Base-by-base conservation (phyloP, 2,797 vertebrate species). In the Karalla daura region DNA sequence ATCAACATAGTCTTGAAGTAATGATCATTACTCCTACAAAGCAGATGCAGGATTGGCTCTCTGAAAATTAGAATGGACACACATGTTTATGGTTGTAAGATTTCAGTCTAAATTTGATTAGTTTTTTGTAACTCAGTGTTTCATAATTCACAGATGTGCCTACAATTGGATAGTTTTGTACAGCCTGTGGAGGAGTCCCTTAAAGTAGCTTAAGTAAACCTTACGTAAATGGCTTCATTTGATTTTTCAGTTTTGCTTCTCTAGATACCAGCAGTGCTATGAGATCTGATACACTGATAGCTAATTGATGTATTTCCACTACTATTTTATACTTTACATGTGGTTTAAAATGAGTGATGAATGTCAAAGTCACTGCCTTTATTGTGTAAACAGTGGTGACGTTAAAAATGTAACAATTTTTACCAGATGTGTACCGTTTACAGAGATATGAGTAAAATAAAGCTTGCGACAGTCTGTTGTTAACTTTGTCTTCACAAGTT, bases 131-230 rank as follows among this genome's bases (percentile, higher is more conserved):
- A 36, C 15, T 37, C 14, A 47, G 60, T 7, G 1, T 72, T 76
- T 78, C 18, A 47, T 25, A 56, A 63, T 52, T 86, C 79, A 81
- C 74, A 40, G 33, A 63, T 70, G 86, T 89, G 86, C 86, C 86
- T 89, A 5, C 44, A 60, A 23, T 14, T 67, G 24, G 51, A 60
- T 27, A 36, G 35, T 50, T 30, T 11, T 30, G 21, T 15, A 24
- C n/a, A 59, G 37, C 53, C 20, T 6, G 47, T 40, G 32, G 40
- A 58, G 17, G 18, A 64, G 47, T 36, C 13, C 15, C 6, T 72
- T 33, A 23, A 18, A 68, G 28, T 43, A 18, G 56, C 60, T 7
- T 24, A 23, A 41, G 69, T 46, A 17, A 1, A 49, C 11, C 33
- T 20, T 49, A 28, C 58, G 1, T 24, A 52, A 2, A 6, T 50